These are phyloP conservation scores for Brachionus plicatilis DNA, from an alignment of 1,140 invertebrate genomes.

Conservation along the genomic window DNA sequence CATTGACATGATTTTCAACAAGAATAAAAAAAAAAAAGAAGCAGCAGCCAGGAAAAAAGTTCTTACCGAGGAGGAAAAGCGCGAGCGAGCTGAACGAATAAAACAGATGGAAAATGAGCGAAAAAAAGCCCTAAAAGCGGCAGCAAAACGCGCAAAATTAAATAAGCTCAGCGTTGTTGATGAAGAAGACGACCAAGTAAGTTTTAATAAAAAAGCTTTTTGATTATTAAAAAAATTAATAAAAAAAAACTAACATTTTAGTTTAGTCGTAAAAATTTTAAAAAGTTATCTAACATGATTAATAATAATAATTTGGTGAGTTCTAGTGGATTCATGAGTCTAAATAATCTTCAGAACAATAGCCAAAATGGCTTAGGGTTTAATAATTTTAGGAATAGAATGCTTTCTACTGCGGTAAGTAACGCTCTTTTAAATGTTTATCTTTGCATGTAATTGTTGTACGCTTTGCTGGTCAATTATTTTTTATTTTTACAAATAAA, in stretches of 20 bases:
- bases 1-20: not conserved
- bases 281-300: conserved; percentile 11
- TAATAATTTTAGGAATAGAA: conserved; percentile 16
- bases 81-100: not conserved
- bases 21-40: not conserved
- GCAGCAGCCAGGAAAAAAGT: not conserved
- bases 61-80: conserved; percentile 22
- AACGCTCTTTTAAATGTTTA: not conserved
- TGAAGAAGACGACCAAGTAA: not conserved
- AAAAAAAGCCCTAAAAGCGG: conserved; percentile 39
- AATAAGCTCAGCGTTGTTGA: conserved; percentile 13
- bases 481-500: not conserved
- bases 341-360: conserved; percentile 10
- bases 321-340: conserved; percentile 2
- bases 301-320: conserved; percentile 3
- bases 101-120: conserved; percentile 16
- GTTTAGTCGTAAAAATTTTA: not conserved
- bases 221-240: not conserved
- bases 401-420: conserved; percentile 13
- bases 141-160: conserved; percentile 35
- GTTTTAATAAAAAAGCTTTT: not conserved
- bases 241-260: not conserved
- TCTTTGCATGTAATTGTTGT: not conserved
- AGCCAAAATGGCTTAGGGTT: not conserved
- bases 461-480: not conserved